phyloP scores from a whole-genome alignment of 2,888 invertebrate genomes.

The Mythimna ferrago region DNA sequence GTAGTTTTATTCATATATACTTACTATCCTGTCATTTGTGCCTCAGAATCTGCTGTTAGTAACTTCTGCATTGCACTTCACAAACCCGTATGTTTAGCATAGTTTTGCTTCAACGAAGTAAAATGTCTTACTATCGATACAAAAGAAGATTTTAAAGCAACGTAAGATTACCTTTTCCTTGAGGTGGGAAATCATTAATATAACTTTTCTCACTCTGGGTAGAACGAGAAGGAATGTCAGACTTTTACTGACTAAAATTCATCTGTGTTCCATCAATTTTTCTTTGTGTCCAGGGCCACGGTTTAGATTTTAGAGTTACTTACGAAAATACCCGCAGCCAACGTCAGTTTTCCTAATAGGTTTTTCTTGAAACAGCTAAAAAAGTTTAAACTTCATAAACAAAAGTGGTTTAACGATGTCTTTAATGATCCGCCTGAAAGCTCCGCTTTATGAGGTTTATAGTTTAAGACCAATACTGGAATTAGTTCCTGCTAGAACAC shows the following conservation, averaged over 20 bases:
- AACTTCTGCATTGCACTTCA: not conserved
- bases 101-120: not conserved
- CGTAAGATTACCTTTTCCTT: not conserved
- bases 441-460: conserved; percentile 27
- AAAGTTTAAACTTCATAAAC: conserved; percentile 20
- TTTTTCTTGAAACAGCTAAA: conserved; percentile 29
- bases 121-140: not conserved
- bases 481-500: conserved; percentile 16
- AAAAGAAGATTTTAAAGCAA: not conserved
- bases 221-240: too few relatives aligned
- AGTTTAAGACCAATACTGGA: conserved; percentile 11
- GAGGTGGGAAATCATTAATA: too few relatives aligned
- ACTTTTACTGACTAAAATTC: too few relatives aligned
- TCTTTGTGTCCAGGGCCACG: too few relatives aligned
- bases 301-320: too few relatives aligned
- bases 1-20: not conserved
- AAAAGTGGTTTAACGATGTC: conserved; percentile 20
- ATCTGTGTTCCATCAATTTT: too few relatives aligned
- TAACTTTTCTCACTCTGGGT: too few relatives aligned
- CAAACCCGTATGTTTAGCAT: not conserved
- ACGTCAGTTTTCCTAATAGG: not conserved
- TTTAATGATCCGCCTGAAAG: conserved; percentile 28
- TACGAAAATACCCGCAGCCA: too few relatives aligned
- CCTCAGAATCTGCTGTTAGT: not conserved
- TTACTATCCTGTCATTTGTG: not conserved